Evolutionary conservation across 2,888 invertebrate species (phyloP), one percentile per base, ranked within the genome.

Genomic region (Melipona beecheii): DNA sequence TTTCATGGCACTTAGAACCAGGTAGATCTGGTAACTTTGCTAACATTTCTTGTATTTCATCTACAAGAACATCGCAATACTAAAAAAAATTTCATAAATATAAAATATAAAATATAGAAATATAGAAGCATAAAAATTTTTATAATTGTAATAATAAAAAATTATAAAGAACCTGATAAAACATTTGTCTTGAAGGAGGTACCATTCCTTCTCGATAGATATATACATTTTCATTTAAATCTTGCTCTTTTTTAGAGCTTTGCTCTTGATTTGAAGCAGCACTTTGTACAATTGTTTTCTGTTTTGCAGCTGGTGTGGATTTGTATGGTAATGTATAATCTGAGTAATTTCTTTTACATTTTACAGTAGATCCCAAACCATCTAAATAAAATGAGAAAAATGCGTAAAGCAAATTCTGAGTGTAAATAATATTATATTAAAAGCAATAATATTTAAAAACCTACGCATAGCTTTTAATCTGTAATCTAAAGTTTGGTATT

Each of bases 401-500:
- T 68, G 0, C 54, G 69, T 62, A 49, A 72, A 77, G 43, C 17
- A 58, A 52, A 24, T 52, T 70, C 62, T 65, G 11, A 2, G 19
- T 4, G 5, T 27, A 15, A 13, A 56, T 43, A 43, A 43, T 58
- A 17, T 27, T 24, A 65, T 50, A 58, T 84, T 24, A 36, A 31
- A 66, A 36, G n/a, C 21, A 24, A n/a, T 36, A 36, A 56, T 21
- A 58, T 4, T 11, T 50, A 24, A 27, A 52, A 31, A 89, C 93
- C 91, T 93, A 96, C 97, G 96, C 95, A 95, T 95, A 73, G 96
- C 95, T 90, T 96, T 95, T 60, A 97, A 94, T 89, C 98, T 95
- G 93, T 97, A 98, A 94, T 99, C 99, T 81, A 99, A 95, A 4
- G 97, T 97, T 95, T 99, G 99, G 93, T 98, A 99, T 75, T 96